Base-by-base conservation (phyloP, 2,888 invertebrate species). In the Standfussiana lucernea region DNA sequence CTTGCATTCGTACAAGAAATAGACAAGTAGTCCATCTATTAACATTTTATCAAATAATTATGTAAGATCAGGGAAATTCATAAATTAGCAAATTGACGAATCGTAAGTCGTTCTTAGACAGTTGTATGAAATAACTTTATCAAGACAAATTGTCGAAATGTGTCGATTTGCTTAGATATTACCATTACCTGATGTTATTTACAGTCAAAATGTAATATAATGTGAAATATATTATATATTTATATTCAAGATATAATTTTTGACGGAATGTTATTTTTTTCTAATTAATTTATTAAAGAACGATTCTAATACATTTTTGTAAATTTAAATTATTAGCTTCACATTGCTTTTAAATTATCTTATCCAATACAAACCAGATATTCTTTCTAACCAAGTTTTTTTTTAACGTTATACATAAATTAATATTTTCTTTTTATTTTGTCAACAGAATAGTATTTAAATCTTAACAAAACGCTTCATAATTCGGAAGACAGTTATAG, bases 1-100 rank as follows among this genome's bases (percentile, higher is more conserved):
- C 87, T 89, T 89, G 81, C 86, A 83, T 77, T 24, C 74, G 13
- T 82, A 80, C 86, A 88, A 88, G 87, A 85, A 73, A 81, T 40
- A 84, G 77, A 86, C 79, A 88, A 88, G 86, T 85, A 80, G 75
- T 67, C 83, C 15, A 86, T 86, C 80, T 77, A 85, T 74, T 68
- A 72, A 77, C 75, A 75, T 75, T 35, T 37, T 18, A 73, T 64
- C 32, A 45, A 72, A 72, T 71, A 50, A 67, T 68, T 64, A 66
- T 24, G 6, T 53, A 40, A 7, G 40, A 15, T 64, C 40, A 64
- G 40, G 15, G 32, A 32, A 32, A 59, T 4, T 61, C 10, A 59
- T 18, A 32, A 59, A 32, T 18, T 28, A 18, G 56, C 56, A 28
- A 56, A 56, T 56, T 59, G 59, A 32, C 18, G 18, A 18, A 32